Evolutionary conservation across 2,113 vertebrate genomes (phyloP).

Genomic region (Amphilophus citrinellus): DNA sequence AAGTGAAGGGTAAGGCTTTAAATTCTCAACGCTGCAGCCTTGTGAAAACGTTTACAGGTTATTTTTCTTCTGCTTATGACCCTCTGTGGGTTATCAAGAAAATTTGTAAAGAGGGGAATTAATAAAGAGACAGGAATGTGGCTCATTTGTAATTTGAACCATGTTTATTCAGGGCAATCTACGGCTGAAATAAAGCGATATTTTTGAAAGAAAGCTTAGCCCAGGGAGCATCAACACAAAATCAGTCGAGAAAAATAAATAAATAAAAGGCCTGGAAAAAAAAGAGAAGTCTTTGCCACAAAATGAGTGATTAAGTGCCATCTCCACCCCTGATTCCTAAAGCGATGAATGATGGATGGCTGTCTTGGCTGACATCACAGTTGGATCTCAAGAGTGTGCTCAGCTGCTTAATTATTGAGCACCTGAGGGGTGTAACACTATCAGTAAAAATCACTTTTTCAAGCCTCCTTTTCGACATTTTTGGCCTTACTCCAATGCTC

Average conservation of each 20-base stretch:
- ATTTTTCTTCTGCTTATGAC: slow-evolving; percentile 24
- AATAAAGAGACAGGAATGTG: slow-evolving; percentile 3
- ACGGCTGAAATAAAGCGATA: not conserved
- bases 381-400: slow-evolving; percentile 51
- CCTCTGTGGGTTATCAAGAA: not conserved
- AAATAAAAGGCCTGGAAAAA: slow-evolving; percentile 10
- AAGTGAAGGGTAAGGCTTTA: slow-evolving; percentile 44
- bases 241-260: not conserved
- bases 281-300: slow-evolving; percentile 28
- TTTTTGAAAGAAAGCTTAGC: not conserved
- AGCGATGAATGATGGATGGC: slow-evolving; percentile 68
- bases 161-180: slow-evolving; percentile 38
- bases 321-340: slow-evolving; percentile 51
- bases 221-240: not conserved
- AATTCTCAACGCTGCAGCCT: slow-evolving; percentile 21
- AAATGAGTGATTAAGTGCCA: slow-evolving; percentile 67
- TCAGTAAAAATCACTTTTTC: slow-evolving; percentile 47
- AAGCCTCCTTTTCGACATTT: slow-evolving; percentile 17
- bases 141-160: slow-evolving; percentile 25
- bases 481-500: not conserved
- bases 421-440: slow-evolving; percentile 52
- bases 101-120: slow-evolving; percentile 8
- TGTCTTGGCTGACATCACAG: slow-evolving; percentile 56
- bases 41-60: slow-evolving; percentile 13
- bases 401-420: slow-evolving; percentile 68